A percentile compares a stretch with the other conserved stretches of the same genome.
These are phyloP conservation scores for Drosophila macrothrix DNA, from an alignment of 2,888 invertebrate species.

Conservation along the genomic window DNA sequence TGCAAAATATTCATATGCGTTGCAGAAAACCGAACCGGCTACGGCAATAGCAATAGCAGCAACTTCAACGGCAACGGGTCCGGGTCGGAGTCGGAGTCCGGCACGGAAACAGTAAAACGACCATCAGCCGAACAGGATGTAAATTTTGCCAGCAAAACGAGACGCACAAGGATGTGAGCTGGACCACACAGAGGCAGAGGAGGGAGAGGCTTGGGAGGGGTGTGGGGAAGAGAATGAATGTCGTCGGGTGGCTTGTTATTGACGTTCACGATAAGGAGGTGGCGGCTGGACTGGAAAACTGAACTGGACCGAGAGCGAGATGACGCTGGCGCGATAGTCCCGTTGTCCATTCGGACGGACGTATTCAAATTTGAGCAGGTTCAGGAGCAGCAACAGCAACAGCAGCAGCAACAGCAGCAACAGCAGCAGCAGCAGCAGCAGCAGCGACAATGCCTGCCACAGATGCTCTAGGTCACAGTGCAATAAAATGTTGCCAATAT, in stretches of 20 bases:
- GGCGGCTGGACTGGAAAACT: conserved; percentile 18
- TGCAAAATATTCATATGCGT: conserved; percentile 81
- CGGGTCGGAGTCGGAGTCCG: conserved; percentile 31
- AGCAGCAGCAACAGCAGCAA: neutral
- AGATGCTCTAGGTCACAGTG: conserved; percentile 75
- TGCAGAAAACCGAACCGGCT: conserved; percentile 31
- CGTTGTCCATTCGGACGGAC: conserved; percentile 32
- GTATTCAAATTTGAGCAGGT: conserved; percentile 77
- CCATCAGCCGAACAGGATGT: conserved; percentile 83
- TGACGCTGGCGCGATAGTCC: conserved; percentile 63
- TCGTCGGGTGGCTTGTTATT: conserved; percentile 69
- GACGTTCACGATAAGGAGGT: conserved; percentile 77
- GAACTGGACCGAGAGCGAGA: conserved; percentile 37
- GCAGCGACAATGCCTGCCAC: conserved; percentile 45
- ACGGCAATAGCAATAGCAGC: conserved; percentile 24
- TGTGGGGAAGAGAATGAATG: conserved; percentile 38
- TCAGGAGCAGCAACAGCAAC: conserved; percentile 21
- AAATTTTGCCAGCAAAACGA: conserved; percentile 79
- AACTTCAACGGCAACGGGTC: conserved; percentile 11
- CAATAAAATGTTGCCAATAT: conserved; percentile 83
- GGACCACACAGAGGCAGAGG: conserved; percentile 6
- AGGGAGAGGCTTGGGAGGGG: neutral
- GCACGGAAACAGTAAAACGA: conserved; percentile 82
- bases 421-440: neutral
- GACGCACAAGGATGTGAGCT: conserved; percentile 64